phyloP scores from a whole-genome alignment of 2,888 invertebrate species.

The Isoperla grammatica region DNA sequence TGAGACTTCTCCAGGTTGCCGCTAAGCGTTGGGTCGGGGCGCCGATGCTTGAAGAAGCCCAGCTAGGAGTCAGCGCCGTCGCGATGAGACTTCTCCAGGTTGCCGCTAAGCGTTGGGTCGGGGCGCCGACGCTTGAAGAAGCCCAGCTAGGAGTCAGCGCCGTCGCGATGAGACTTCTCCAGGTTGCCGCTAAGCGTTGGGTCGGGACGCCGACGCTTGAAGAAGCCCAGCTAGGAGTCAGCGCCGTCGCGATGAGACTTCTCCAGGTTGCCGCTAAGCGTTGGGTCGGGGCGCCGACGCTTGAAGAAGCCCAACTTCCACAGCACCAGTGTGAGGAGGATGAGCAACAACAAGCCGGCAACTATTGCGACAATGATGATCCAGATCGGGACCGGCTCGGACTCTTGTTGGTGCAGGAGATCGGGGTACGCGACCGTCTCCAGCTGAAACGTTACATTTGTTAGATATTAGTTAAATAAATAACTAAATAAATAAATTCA shows the following conservation, averaged over 20 bases:
- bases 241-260: constrained; percentile 42
- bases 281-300: constrained; percentile 75
- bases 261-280: constrained; percentile 71
- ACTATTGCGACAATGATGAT: constrained; percentile 75
- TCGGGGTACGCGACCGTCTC: constrained; percentile 82
- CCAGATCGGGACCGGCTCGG: constrained; percentile 75
- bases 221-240: no score
- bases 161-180: no score
- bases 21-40: no score
- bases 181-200: no score
- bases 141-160: no score
- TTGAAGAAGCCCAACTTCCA: constrained; percentile 92
- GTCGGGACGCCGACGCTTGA: no score
- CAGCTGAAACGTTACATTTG: constrained; percentile 50
- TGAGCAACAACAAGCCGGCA: constrained; percentile 75
- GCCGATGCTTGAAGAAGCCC: no score
- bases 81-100: no score
- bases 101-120: no score
- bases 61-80: no score
- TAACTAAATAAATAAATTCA: constrained; percentile 21
- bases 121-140: no score
- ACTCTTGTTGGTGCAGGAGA: constrained; percentile 64
- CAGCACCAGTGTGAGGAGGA: constrained; percentile 70
- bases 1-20: no score
- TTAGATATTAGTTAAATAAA: constrained; percentile 23